Conservation (phyloP, 2,113 vertebrate species). For the Merops nubicus region DNA sequence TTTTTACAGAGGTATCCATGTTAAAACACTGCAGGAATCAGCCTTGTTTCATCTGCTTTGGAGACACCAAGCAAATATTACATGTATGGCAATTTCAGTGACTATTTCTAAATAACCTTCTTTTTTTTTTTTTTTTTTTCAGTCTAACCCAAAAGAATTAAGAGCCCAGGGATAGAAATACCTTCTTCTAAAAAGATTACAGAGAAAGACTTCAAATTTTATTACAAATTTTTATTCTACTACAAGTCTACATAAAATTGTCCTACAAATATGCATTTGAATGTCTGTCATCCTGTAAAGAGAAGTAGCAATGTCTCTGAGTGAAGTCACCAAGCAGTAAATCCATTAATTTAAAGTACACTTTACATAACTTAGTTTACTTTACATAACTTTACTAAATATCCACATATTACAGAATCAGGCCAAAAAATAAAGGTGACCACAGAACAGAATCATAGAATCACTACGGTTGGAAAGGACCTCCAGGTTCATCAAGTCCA, state of each 20-base stretch:
- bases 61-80: neutral
- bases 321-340: neutral
- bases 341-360: neutral
- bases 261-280: neutral
- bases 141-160: neutral
- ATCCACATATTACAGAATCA: neutral
- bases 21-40: neutral
- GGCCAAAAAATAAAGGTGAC: neutral
- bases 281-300: neutral
- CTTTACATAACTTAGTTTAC: neutral
- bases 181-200: neutral
- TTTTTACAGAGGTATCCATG: neutral
- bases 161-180: neutral
- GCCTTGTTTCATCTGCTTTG: neutral
- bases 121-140: neutral
- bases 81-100: neutral
- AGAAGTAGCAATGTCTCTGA: neutral
- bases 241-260: neutral
- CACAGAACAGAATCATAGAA: too few species aligned
- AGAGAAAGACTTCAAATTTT: neutral
- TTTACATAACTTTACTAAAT: neutral
- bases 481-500: too few species aligned
- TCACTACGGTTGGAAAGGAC: too few species aligned
- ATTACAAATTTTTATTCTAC: too few species aligned
- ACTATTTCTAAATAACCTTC: neutral